Evolutionary conservation across 1,140 invertebrate species (phyloP).

Genomic region (Drosophila triauraria): DNA sequence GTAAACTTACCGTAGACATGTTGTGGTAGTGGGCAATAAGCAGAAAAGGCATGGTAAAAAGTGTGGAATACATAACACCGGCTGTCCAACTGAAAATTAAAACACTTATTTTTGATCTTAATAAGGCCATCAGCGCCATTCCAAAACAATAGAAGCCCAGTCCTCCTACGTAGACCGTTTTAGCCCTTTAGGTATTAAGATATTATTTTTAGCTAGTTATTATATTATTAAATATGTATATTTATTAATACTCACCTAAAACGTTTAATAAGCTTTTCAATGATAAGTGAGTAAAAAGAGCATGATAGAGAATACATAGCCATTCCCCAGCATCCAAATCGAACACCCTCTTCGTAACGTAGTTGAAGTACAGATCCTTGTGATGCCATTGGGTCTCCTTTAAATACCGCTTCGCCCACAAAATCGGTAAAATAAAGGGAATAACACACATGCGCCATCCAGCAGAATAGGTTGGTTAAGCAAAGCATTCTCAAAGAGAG

Average conservation of each 20-base stretch:
- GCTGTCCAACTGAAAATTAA: constrained; percentile 95
- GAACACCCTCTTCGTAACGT: constrained; percentile 95
- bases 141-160: constrained; percentile 94
- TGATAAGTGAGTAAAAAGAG: constrained; percentile 95
- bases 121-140: constrained; percentile 95
- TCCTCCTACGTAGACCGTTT: constrained; percentile 95
- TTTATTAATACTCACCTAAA: constrained; percentile 88
- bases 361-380: constrained; percentile 88
- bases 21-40: constrained; percentile 97
- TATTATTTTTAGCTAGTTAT: background rate
- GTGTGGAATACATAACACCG: constrained; percentile 98
- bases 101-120: constrained; percentile 91
- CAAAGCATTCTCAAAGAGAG: constrained; percentile 94
- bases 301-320: constrained; percentile 98
- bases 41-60: constrained; percentile 98
- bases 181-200: constrained; percentile 88
- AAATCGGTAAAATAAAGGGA: constrained; percentile 99
- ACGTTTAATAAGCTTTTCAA: constrained; percentile 94
- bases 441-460: constrained; percentile 99
- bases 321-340: constrained; percentile 98
- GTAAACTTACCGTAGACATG: constrained; percentile 91
- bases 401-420: constrained; percentile 97
- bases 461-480: constrained; percentile 97
- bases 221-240: background rate
- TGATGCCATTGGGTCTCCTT: constrained; percentile 94